phyloP scores from a whole-genome alignment of 1,140 invertebrate species.

The Amphibalanus amphitrite region DNA sequence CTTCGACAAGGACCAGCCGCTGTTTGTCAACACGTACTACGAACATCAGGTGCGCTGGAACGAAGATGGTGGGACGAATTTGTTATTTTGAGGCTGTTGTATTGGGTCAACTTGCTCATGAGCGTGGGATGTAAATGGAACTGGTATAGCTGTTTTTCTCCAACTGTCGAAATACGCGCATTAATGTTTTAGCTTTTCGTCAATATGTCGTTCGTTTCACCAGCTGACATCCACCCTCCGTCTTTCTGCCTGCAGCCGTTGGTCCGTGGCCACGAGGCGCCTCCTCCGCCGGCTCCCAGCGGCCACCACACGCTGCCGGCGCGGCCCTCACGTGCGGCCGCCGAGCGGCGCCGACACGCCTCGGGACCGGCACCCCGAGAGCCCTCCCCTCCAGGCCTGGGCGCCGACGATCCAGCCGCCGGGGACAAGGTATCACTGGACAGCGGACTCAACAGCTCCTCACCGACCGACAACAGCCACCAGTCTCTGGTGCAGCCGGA shows the following conservation, averaged over 20 bases:
- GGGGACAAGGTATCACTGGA: background rate
- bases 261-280: background rate
- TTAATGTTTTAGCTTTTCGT: no score
- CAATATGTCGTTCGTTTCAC: no score
- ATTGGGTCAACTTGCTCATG: no score
- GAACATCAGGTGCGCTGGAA: conserved; percentile 6
- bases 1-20: conserved; percentile 5
- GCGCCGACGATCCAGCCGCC: background rate
- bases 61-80: no score
- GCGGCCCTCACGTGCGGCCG: background rate
- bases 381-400: background rate
- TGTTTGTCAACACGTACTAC: conserved; percentile 5
- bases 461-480: background rate
- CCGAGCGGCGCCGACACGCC: background rate
- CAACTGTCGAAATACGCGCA: no score
- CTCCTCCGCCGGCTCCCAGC: background rate
- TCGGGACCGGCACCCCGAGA: background rate
- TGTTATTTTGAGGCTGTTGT: no score
- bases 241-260: conserved; percentile 4
- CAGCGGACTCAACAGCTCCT: background rate
- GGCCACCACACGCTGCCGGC: conserved; percentile 3
- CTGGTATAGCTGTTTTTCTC: no score
- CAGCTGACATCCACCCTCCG: no score
- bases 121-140: no score
- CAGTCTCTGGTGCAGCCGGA: background rate